phyloP scores from a whole-genome alignment of 2,888 invertebrate genomes.

The Netelia fuscicornis region DNA sequence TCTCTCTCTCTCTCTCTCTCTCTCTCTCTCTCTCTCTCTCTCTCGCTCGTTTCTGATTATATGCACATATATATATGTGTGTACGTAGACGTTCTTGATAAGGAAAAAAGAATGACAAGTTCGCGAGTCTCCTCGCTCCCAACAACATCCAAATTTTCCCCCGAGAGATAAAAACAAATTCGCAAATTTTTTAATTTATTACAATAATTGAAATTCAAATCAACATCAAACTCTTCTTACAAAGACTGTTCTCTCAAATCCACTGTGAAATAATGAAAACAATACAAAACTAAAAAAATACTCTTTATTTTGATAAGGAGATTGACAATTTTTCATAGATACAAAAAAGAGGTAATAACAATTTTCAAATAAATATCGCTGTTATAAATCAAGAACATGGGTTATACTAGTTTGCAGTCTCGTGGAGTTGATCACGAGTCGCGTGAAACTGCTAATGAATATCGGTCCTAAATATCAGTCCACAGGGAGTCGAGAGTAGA shows the following conservation, averaged over 20 bases:
- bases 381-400: constrained; percentile 31
- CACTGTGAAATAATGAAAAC: too few relatives aligned
- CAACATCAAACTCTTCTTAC: too few relatives aligned
- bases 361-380: neutral
- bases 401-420: constrained; percentile 10
- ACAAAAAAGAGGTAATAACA: neutral
- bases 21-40: constrained; percentile 20
- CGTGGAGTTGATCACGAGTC: constrained; percentile 75
- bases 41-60: constrained; percentile 41
- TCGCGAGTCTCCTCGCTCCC: neutral
- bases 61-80: neutral
- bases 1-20: constrained; percentile 13
- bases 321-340: neutral
- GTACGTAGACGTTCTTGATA: constrained; percentile 1
- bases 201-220: neutral
- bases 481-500: constrained; percentile 78
- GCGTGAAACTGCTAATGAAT: constrained; percentile 84
- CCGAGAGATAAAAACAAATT: too few relatives aligned
- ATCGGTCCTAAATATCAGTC: constrained; percentile 84
- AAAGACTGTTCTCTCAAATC: too few relatives aligned
- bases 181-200: neutral
- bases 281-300: too few relatives aligned
- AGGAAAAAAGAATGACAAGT: neutral
- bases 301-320: neutral
- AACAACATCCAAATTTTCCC: neutral